These are phyloP conservation scores for Cephus pulcher DNA, from an alignment of 2,888 invertebrate species.

Conservation along the genomic window DNA sequence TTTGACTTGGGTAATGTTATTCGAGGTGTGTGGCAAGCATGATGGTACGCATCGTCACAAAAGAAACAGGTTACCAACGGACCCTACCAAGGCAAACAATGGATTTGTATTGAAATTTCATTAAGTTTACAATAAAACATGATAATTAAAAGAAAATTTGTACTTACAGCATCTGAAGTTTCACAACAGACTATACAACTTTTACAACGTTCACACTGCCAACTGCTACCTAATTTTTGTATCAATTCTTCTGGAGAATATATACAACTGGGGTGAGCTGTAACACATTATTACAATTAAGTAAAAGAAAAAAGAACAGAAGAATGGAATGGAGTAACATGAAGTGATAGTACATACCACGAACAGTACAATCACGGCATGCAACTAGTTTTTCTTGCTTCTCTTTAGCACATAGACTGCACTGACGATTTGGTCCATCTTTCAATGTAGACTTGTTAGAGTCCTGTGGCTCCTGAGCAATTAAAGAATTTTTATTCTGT, in stretches of 20 bases:
- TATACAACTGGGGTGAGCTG: conserved; percentile 78
- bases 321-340: neutral
- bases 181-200: conserved; percentile 86
- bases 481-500: conserved; percentile 71
- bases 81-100: conserved; percentile 67
- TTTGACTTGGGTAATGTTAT: conserved; percentile 70
- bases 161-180: conserved; percentile 79
- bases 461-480: conserved; percentile 53
- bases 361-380: conserved; percentile 79
- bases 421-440: conserved; percentile 58
- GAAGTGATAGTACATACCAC: conserved; percentile 66
- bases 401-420: conserved; percentile 60
- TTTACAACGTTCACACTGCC: conserved; percentile 93
- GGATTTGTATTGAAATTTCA: neutral
- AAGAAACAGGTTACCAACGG: conserved; percentile 82
- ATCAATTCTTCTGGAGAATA: conserved; percentile 75
- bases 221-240: conserved; percentile 76
- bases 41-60: conserved; percentile 89
- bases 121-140: neutral
- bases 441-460: conserved; percentile 42
- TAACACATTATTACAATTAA: conserved; percentile 37
- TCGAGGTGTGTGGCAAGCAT: conserved; percentile 81
- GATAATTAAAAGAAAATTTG: neutral
- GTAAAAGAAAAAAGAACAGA: neutral
- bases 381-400: conserved; percentile 73